Evolutionary conservation across 2,113 vertebrate genomes (phyloP).

Genomic region (Daphoenositta chrysoptera): DNA sequence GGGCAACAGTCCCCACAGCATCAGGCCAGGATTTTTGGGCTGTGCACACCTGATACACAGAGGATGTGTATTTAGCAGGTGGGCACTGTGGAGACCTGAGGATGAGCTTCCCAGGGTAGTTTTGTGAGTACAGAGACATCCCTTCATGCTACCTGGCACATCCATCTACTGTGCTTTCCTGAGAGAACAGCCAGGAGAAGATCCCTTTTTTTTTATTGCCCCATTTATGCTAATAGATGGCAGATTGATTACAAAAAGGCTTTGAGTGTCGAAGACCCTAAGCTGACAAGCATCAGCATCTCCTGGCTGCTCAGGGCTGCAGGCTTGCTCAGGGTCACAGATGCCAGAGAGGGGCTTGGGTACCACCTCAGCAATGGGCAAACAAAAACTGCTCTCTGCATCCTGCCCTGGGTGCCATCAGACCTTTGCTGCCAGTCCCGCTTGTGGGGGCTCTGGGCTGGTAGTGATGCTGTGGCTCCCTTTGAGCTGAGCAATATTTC

Average conservation of each 20-base stretch:
- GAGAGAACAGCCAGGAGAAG: background rate
- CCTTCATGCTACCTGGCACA: background rate
- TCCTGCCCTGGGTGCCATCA: background rate
- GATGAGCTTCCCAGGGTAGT: background rate
- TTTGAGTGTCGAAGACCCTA: background rate
- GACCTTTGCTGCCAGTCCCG: background rate
- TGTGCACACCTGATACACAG: background rate
- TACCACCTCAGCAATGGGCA: background rate
- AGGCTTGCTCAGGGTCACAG: background rate
- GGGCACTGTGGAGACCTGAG: fast-evolving
- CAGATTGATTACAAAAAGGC: background rate
- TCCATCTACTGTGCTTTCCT: background rate
- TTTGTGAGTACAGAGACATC: background rate
- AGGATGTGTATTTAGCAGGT: background rate
- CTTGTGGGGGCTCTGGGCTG: fast-evolving
- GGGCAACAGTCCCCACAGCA: fast-evolving
- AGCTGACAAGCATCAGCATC: background rate
- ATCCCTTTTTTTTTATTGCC: background rate
- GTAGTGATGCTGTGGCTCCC: background rate
- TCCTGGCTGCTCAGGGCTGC: background rate
- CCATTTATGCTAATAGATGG: background rate
- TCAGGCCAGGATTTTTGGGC: background rate
- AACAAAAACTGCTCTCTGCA: background rate
- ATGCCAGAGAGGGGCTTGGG: background rate
- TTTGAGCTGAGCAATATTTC: fast-evolving